Percentiles rank a stretch among this genome's conserved stretches.
Evolutionary conservation across 2,888 invertebrate genomes (phyloP).

Genomic region (Brachypterus glaber): DNA sequence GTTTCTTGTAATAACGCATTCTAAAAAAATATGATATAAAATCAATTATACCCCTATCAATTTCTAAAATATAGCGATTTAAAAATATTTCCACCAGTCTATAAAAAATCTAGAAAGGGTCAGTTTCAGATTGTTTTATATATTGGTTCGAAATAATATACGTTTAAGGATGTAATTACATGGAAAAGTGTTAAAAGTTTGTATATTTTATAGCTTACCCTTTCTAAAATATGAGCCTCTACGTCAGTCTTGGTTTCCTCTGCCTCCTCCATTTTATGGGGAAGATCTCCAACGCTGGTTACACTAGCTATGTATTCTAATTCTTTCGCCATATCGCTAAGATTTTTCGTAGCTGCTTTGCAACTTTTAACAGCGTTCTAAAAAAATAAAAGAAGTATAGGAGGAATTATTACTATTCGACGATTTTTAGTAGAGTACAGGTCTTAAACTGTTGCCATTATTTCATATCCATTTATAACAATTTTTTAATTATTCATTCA

Average conservation of each 20-base stretch:
- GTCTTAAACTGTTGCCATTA: too few relatives aligned
- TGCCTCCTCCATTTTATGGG: conserved; percentile 74
- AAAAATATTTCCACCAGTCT: too few relatives aligned
- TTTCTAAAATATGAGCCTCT: conserved; percentile 74
- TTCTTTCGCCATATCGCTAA: conserved; percentile 87
- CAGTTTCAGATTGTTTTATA: neutral
- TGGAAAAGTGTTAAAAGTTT: too few relatives aligned
- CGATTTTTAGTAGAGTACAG: too few relatives aligned
- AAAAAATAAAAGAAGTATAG: conserved; percentile 28
- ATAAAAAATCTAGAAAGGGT: neutral
- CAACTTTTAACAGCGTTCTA: conserved; percentile 81
- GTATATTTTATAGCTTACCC: too few relatives aligned
- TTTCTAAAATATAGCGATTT: too few relatives aligned
- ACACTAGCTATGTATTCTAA: conserved; percentile 74
- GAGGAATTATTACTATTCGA: too few relatives aligned
- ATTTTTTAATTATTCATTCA: too few relatives aligned
- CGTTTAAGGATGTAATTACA: neutral
- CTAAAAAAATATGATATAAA: conserved; percentile 43
- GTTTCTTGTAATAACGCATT: conserved; percentile 82
- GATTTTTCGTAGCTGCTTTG: conserved; percentile 76
- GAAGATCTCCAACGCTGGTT: conserved; percentile 76
- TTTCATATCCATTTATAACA: too few relatives aligned
- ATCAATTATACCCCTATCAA: conserved; percentile 1
- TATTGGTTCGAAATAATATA: neutral
- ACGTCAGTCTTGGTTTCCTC: conserved; percentile 80